Evolutionary conservation across 1,140 invertebrate genomes (phyloP).

Genomic region (Plectrocnemia conspersa): DNA sequence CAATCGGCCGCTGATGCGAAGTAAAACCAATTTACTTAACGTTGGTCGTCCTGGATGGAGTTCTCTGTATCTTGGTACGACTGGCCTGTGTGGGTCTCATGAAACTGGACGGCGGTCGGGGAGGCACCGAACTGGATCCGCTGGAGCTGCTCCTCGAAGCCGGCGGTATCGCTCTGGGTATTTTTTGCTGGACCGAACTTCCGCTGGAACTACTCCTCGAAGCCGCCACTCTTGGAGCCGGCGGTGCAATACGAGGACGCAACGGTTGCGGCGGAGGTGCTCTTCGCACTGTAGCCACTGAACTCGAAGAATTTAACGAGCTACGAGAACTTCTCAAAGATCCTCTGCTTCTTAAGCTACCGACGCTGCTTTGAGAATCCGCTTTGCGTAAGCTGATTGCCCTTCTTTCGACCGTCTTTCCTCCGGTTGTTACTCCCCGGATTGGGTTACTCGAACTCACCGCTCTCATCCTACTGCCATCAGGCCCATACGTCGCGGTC

Average conservation of each 20-base stretch:
- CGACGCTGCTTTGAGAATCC: slow-evolving; percentile 33
- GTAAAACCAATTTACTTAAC: slow-evolving; percentile 22
- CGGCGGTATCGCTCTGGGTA: slow-evolving; percentile 40
- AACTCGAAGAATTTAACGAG: slow-evolving; percentile 75
- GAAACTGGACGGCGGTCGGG: slow-evolving; percentile 46
- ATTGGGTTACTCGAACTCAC: slow-evolving; percentile 9
- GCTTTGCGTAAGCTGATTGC: slow-evolving; percentile 30
- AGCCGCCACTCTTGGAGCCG: slow-evolving; percentile 51
- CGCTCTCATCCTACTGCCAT: slow-evolving; percentile 33
- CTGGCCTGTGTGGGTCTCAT: slow-evolving; percentile 56
- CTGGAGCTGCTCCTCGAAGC: slow-evolving; percentile 35
- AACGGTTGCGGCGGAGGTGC: slow-evolving; percentile 48
- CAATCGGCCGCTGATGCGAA: no score
- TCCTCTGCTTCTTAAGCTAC: slow-evolving; percentile 48
- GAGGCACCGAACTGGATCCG: slow-evolving; percentile 25
- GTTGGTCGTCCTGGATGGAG: slow-evolving; percentile 15
- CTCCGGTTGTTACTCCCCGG: neutral
- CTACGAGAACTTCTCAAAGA: slow-evolving; percentile 76
- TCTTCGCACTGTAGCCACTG: slow-evolving; percentile 71
- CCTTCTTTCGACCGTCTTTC: slow-evolving; percentile 43
- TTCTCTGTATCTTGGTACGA: slow-evolving; percentile 28
- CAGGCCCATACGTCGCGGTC: slow-evolving; percentile 27
- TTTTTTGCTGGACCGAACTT: slow-evolving; percentile 56
- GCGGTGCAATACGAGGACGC: slow-evolving; percentile 44
- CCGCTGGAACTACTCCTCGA: slow-evolving; percentile 69